Percentiles rank a stretch among this genome's conserved stretches.
phyloP scores from a whole-genome alignment of 2,888 invertebrate genomes.

The Clanis bilineata region DNA sequence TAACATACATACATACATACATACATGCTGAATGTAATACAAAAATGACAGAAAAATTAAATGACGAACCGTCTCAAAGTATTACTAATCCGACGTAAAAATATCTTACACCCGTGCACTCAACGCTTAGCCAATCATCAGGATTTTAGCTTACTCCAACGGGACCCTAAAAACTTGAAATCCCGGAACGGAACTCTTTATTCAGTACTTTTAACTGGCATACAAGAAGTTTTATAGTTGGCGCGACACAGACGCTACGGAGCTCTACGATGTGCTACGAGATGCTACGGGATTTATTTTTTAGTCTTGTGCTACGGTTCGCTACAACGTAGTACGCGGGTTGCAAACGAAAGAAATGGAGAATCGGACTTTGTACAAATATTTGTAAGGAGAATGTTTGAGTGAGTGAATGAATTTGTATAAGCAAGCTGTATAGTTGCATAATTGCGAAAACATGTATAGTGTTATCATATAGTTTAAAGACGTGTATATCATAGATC shows the following conservation, averaged over 20 bases:
- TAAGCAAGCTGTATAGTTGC: background rate
- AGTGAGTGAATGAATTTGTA: background rate
- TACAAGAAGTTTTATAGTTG: slow-evolving; percentile 45
- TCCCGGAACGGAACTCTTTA: slow-evolving; percentile 39
- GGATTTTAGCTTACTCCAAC: slow-evolving; percentile 3
- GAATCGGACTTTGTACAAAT: background rate
- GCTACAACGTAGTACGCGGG: slow-evolving; percentile 14
- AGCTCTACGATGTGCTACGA: slow-evolving; percentile 33
- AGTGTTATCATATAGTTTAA: no score
- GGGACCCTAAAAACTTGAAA: slow-evolving; percentile 15
- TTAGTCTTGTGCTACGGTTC: slow-evolving; percentile 12
- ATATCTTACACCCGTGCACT: background rate
- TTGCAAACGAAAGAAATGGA: background rate
- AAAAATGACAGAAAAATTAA: no score
- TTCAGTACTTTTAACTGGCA: slow-evolving; percentile 48
- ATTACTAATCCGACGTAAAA: no score
- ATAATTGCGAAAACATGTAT: no score
- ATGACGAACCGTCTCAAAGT: no score
- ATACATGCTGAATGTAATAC: no score
- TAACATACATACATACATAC: no score
- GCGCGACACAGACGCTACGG: slow-evolving; percentile 33
- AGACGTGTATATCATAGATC: no score
- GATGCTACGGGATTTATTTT: slow-evolving; percentile 31
- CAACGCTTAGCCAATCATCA: background rate
- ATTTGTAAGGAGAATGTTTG: background rate